Evolutionary conservation across 2,113 vertebrate species (phyloP), one percentile per base, ranked within the genome.

Genomic region (Cottus gobio): DNA sequence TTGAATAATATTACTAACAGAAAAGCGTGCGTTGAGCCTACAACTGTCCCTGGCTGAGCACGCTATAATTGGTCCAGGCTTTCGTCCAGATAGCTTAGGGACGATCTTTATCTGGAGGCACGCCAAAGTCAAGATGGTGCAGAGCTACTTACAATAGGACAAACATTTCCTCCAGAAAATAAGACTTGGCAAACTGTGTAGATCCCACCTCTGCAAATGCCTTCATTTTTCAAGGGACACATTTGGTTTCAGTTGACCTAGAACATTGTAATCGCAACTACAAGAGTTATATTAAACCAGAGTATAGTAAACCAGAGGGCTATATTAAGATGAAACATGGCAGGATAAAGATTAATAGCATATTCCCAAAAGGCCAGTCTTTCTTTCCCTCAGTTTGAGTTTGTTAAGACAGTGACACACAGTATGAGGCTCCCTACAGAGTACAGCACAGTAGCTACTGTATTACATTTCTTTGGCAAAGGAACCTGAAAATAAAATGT

Each of bases 61-160:
- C 28, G 13, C 77, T 60, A 70, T 84, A 87, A 84, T 82, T 86
- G 83, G 77, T 36, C 63, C 69, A 82, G 89, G 76, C 82, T 63
- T 20, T 18, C 0, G 1, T 89, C 86, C 89, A 90, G 67, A 75
- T 31, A 67, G 76, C 66, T 87, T 28, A 70, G 57, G 44, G 60
- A 62, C 37, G 11, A 80, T 91, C 81, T 77, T 73, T 82, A 76
- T 18, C 44, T 89, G 86, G 79, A 87, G 34, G 36, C 9, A 13
- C 1, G 72, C 86, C 89, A 83, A 42, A 75, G 46, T 54, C 57
- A 68, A 78, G 71, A 65, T 87, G 85, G 54, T 80, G 72, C 83
- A 87, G 71, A 75, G 62, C 63, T 34, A 13, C 46, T 63, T 73
- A 31, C 4, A 86, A 73, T 66, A 62, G 26, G 62, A 69, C 54